These are phyloP conservation scores for Zygogramma bicolorata DNA, from an alignment of 2,888 invertebrate genomes.

Conservation along the genomic window DNA sequence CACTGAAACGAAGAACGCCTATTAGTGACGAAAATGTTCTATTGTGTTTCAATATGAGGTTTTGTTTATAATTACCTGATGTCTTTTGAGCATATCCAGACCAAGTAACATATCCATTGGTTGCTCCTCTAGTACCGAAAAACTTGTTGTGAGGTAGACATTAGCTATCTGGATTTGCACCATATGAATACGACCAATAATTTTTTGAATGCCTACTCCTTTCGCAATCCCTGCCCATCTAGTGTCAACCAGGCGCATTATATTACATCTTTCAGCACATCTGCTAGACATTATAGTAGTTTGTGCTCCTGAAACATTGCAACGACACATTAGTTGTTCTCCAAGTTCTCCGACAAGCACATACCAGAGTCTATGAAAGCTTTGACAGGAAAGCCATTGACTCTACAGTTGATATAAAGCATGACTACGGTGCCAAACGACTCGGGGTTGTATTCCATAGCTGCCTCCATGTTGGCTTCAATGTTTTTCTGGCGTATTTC, in stretches of 20 bases:
- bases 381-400: conserved; percentile 96
- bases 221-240: conserved; percentile 97
- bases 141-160: conserved; percentile 94
- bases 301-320: conserved; percentile 77
- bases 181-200: conserved; percentile 97
- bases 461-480: conserved; percentile 98
- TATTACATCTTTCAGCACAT: conserved; percentile 94
- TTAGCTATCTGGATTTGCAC: conserved; percentile 96
- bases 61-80: conserved; percentile 76
- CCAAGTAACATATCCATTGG: conserved; percentile 99
- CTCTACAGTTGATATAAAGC: conserved; percentile 97
- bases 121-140: conserved; percentile 96
- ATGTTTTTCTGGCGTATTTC: conserved; percentile 97
- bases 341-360: no score
- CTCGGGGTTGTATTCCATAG: conserved; percentile 98
- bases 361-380: conserved; percentile 96
- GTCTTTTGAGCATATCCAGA: conserved; percentile 95
- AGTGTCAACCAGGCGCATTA: conserved; percentile 89
- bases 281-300: conserved; percentile 98
- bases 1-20: conserved; percentile 69
- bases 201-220: conserved; percentile 96
- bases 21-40: not conserved
- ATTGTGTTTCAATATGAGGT: no score
- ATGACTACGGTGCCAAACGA: conserved; percentile 98
- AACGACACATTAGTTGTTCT: not conserved